A percentile compares a stretch with the other conserved stretches of the same genome.
Conservation (phyloP, 2,888 invertebrate species). For the Pterobdella sp. region DNA sequence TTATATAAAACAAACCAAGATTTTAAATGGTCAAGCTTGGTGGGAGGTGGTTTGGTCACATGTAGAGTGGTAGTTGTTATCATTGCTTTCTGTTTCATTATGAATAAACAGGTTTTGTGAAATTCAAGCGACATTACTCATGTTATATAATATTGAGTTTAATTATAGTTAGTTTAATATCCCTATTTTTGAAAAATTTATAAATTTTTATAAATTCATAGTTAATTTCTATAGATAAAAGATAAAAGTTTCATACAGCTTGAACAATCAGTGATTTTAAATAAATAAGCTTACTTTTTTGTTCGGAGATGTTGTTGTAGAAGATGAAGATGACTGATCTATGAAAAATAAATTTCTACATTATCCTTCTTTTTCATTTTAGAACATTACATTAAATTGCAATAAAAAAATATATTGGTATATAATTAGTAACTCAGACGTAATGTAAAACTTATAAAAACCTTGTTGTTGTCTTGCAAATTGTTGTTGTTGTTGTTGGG, state of each 20-base stretch:
- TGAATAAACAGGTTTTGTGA: neutral
- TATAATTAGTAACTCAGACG: too few species aligned
- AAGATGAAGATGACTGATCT: neutral
- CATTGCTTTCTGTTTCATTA: neutral
- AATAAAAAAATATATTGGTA: too few species aligned
- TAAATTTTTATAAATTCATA: too few species aligned
- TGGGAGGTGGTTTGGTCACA: slow-evolving; percentile 21
- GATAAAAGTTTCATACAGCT: neutral
- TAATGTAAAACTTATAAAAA: neutral
- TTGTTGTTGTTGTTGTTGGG: neutral
- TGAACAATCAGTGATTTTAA: neutral
- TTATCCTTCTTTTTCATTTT: neutral
- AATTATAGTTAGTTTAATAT: too few species aligned
- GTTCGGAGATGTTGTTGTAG: neutral
- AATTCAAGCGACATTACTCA: neutral
- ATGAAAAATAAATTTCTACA: neutral
- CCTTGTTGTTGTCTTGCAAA: neutral
- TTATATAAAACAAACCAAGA: neutral
- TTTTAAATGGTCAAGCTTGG: slow-evolving; percentile 2
- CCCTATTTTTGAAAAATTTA: too few species aligned
- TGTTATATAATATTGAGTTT: too few species aligned
- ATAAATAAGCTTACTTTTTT: neutral
- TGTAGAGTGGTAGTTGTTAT: slow-evolving; percentile 22
- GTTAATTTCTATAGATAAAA: too few species aligned
- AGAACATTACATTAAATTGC: too few species aligned